A percentile compares a stretch with the other conserved stretches of the same genome.
Conservation (phyloP, 2,797 vertebrate genomes). For the Eulemur albifrons region DNA sequence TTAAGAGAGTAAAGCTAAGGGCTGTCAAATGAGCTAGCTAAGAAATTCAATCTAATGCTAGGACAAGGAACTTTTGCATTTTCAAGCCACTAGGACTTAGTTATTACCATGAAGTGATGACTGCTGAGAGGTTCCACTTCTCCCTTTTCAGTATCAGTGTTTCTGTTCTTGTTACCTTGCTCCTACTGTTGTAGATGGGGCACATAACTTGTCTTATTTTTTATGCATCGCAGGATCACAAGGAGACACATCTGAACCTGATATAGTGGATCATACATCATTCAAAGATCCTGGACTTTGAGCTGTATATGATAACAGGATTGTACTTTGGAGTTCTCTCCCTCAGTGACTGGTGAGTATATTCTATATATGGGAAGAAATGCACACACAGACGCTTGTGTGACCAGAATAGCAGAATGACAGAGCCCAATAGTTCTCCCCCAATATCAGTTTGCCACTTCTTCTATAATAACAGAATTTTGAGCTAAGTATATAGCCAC, state of each 20-base stretch:
- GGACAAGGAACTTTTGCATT: conserved; percentile 31
- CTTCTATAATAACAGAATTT: neutral
- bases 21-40: neutral
- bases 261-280: neutral
- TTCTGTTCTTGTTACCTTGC: neutral
- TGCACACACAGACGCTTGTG: neutral
- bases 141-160: neutral
- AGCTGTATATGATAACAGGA: neutral
- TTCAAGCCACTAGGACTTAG: neutral
- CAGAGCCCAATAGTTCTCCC: neutral
- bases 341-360: neutral
- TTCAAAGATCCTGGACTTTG: neutral
- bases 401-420: neutral
- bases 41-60: conserved; percentile 26
- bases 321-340: neutral
- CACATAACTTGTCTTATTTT: neutral
- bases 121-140: neutral
- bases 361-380: neutral
- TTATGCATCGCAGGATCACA: neutral
- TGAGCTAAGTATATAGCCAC: neutral
- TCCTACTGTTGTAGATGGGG: neutral
- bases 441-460: neutral
- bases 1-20: conserved; percentile 21
- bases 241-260: neutral
- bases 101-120: neutral